phyloP scores from a whole-genome alignment of 2,888 invertebrate species.

The Arctia plantaginis region DNA sequence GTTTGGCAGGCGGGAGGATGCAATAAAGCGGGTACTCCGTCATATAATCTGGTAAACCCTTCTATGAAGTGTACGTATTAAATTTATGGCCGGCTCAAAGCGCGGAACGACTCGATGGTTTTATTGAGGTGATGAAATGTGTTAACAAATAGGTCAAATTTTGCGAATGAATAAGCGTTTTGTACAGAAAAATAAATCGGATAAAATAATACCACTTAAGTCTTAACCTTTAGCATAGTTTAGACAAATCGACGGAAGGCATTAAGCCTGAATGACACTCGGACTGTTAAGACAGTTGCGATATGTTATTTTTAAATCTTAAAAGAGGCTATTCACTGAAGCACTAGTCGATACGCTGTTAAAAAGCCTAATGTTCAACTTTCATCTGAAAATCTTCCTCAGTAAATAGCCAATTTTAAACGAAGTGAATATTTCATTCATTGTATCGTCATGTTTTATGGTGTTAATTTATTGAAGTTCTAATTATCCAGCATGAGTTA shows the following conservation, averaged over 20 bases:
- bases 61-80: constrained; percentile 83
- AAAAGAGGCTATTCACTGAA: background rate
- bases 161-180: constrained; percentile 81
- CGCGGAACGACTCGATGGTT: constrained; percentile 59
- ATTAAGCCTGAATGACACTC: constrained; percentile 66
- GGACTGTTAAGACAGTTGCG: constrained; percentile 40
- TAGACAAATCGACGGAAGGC: constrained; percentile 71
- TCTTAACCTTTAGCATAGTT: constrained; percentile 75
- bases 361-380: background rate
- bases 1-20: constrained; percentile 81
- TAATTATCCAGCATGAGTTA: constrained; percentile 26
- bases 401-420: constrained; percentile 1
- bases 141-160: constrained; percentile 79
- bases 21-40: constrained; percentile 67
- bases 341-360: too few species aligned
- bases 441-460: constrained; percentile 10
- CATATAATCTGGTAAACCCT: constrained; percentile 75
- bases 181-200: constrained; percentile 82
- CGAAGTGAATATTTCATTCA: constrained; percentile 6
- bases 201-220: constrained; percentile 69
- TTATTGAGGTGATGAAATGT: constrained; percentile 62
- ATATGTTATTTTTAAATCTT: background rate
- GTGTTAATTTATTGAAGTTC: constrained; percentile 28
- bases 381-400: background rate
- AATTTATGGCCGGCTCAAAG: constrained; percentile 73